Evolutionary conservation across 2,797 vertebrate genomes (phyloP), one percentile per base, ranked within the genome.

Genomic region (Bradypus variegatus): DNA sequence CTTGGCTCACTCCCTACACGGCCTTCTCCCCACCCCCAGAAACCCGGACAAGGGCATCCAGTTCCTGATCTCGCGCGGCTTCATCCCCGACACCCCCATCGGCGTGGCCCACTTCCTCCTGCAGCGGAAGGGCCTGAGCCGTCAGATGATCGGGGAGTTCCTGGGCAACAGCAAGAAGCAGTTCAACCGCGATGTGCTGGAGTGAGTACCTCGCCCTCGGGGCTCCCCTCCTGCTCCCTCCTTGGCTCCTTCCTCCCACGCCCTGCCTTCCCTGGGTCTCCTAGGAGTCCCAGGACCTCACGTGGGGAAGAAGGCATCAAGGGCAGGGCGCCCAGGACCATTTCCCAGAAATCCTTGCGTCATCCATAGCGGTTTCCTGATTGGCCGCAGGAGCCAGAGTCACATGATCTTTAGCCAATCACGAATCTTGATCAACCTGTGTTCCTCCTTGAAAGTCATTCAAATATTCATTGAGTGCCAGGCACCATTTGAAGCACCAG

Each of bases 111-210:
- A 99, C 92, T 99, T 99, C 94, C 97, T 99, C 95, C 97, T 99
- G 81, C 99, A 99, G 97, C 97, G 99, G 91, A 99, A 99, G 70
- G 99, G 99, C 76, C 98, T 99, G 95, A 99, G 99, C 97, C 98
- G 99, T 15, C 99, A 99, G 97, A 99, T 99, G 99, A 99, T 99
- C 2, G 99, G 99, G 91, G 99, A 99, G 89, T 99, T 99, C 95
- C 98, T 99, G 95, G 99, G 99, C 19, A 99, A 99, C 97, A 99
- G 98, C 98, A 99, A 99, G 97, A 98, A 99, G 95, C 99, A 99
- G 90, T 99, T 99, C 97, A 99, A 99, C 98, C 98, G 98, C 50
- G 99, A 99, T 0, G 99, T 99, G 58, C 95, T 98, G 27, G 98
- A 98, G 98, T 98, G 96, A 98, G 98, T 98, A 60, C 31, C 83